A percentile compares a stretch with the other conserved stretches of the same genome.
These are phyloP conservation scores for Sesia apiformis DNA, from an alignment of 2,888 invertebrate species.

Conservation along the genomic window DNA sequence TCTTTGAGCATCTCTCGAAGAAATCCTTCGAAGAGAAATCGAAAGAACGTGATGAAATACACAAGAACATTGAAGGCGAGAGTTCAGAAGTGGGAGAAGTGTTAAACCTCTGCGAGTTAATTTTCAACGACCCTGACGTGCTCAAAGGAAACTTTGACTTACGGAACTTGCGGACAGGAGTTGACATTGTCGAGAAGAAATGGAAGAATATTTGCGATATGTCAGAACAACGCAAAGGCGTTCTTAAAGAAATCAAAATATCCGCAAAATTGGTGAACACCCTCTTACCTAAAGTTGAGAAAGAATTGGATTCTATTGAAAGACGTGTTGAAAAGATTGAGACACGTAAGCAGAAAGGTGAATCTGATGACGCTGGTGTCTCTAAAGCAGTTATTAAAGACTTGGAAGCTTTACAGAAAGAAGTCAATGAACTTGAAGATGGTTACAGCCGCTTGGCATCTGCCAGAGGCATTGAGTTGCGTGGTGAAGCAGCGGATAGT, in stretches of 20 bases:
- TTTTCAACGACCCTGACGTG: slow-evolving; percentile 83
- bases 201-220: slow-evolving; percentile 86
- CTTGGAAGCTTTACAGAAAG: slow-evolving; percentile 76
- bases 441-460: slow-evolving; percentile 81
- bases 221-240: slow-evolving; percentile 77
- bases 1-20: slow-evolving; percentile 79
- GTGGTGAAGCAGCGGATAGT: slow-evolving; percentile 79
- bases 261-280: slow-evolving; percentile 77
- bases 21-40: slow-evolving; percentile 80
- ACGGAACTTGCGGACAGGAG: slow-evolving; percentile 78
- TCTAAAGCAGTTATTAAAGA: slow-evolving; percentile 72
- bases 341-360: slow-evolving; percentile 53
- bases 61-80: slow-evolving; percentile 83
- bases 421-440: slow-evolving; percentile 79
- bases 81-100: slow-evolving; percentile 86
- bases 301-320: slow-evolving; percentile 75
- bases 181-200: slow-evolving; percentile 82
- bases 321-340: slow-evolving; percentile 71
- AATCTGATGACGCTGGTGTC: slow-evolving; percentile 69
- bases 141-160: slow-evolving; percentile 82
- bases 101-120: slow-evolving; percentile 84
- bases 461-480: slow-evolving; percentile 77
- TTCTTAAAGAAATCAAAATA: slow-evolving; percentile 67
- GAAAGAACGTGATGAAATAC: slow-evolving; percentile 81
- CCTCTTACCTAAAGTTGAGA: slow-evolving; percentile 78